A percentile compares a stretch with the other conserved stretches of the same genome.
Evolutionary conservation across 64 coral and sea anemone species (phyloP).

Genomic region (Montipora efflorescens): DNA sequence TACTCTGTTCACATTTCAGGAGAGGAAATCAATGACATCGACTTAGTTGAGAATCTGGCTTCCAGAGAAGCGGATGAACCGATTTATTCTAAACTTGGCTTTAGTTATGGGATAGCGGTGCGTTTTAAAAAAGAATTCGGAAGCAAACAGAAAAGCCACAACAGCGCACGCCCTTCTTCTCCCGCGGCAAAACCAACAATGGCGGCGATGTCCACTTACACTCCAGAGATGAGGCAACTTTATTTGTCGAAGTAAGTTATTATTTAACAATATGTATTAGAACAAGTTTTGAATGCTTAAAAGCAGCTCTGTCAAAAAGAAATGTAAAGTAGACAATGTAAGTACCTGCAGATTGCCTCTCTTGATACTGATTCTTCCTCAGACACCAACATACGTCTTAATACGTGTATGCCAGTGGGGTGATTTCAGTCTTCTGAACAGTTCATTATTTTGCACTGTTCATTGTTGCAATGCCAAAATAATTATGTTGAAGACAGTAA

Average conservation of each 20-base stretch:
- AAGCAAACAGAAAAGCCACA: background rate
- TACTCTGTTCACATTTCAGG: slow-evolving; percentile 42
- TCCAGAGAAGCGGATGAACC: slow-evolving; percentile 61
- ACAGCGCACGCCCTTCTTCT: background rate
- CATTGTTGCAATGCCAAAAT: slow-evolving; percentile 18
- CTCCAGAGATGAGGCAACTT: slow-evolving; percentile 64
- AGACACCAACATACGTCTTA: slow-evolving; percentile 10
- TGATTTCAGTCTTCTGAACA: background rate
- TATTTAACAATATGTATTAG: slow-evolving; percentile 17
- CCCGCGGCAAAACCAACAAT: slow-evolving; percentile 43
- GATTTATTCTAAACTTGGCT: slow-evolving; percentile 49
- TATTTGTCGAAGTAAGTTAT: slow-evolving; percentile 71
- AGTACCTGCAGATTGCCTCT: slow-evolving; percentile 16
- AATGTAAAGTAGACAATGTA: slow-evolving; percentile 22
- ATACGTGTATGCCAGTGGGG: slow-evolving; percentile 12
- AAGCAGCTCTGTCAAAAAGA: slow-evolving; percentile 17
- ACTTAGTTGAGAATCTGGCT: slow-evolving; percentile 22
- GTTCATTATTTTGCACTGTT: slow-evolving; percentile 25
- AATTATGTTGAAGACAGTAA: slow-evolving; percentile 19
- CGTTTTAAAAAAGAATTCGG: slow-evolving; percentile 74
- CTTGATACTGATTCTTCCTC: slow-evolving; percentile 24
- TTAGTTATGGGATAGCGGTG: slow-evolving; percentile 64
- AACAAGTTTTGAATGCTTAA: slow-evolving; percentile 17
- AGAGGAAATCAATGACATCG: slow-evolving; percentile 46
- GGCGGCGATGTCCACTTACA: slow-evolving; percentile 26